Evolutionary conservation across 1,140 invertebrate species (phyloP), one percentile per base, ranked within the genome.

Genomic region (Muscidifurax raptorellus): DNA sequence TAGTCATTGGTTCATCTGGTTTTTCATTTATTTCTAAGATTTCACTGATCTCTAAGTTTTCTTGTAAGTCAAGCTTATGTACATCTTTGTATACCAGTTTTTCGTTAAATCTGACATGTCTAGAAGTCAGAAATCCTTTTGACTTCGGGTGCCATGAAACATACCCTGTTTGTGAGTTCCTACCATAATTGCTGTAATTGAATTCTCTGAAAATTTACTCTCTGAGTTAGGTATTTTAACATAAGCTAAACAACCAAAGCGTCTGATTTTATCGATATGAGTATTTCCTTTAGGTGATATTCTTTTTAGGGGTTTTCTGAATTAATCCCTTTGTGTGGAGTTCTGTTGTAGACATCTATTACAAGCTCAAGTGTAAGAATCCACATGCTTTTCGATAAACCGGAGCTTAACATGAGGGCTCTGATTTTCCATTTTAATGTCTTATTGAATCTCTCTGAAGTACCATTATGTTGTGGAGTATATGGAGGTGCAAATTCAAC

Each of bases 401-500:
- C 28, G 6, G 75, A 64, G 47, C 59, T 47, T 6, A 44, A 44
- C 72, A 75, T 44, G 9, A 44, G 28, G 9, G 75, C 75, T 59
- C 44, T 30, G 10, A 77, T 59, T 77, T 77, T 77, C 75, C 12
- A 28, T 28, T 59, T n/a, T 15, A 77, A 27, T 59, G 75, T 59
- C 27, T 77, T 28, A 30, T 59, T 77, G 27, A 30, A 77, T 18
- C 47, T 36, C 32, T 77, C 83, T 7, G 80, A n/a, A n/a, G n/a
- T n/a, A n/a, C n/a, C n/a, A n/a, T 67, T 7, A 74, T 64, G 80
- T 66, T 86, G 25, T 22, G 80, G 83, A 10, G 83, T 84, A 22
- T 74, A 13, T 3, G 84, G 78, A 32, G 30, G 44, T 36, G 80
- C 36, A 32, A 77, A 25, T 32, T 72, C 12, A 15, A 12, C 22